Percentiles rank a stretch among this genome's conserved stretches.
Evolutionary conservation across 2,113 vertebrate genomes (phyloP).

Genomic region (Platycercus adscitus): DNA sequence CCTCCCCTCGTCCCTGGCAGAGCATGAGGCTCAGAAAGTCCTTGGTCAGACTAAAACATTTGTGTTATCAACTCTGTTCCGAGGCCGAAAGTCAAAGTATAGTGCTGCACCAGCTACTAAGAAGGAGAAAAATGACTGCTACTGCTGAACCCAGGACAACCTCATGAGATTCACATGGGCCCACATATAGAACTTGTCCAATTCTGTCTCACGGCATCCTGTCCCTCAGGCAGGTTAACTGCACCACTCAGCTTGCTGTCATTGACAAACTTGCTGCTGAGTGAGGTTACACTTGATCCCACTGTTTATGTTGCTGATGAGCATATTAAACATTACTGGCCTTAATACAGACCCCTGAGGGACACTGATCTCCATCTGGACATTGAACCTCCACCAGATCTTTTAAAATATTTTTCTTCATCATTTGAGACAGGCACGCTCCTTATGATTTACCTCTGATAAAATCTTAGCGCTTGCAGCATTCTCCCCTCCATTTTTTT

Average conservation of each 20-base stretch:
- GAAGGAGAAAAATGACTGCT: too few relatives aligned
- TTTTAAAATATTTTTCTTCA: not conserved
- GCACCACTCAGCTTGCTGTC: not conserved
- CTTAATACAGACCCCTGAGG: not conserved
- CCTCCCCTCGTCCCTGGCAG: too few relatives aligned
- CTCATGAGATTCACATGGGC: not conserved
- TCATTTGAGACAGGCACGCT: not conserved
- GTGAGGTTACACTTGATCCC: not conserved
- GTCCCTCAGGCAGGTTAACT: fast-evolving
- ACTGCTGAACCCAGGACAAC: too few relatives aligned
- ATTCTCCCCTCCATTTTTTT: not conserved
- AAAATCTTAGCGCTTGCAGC: not conserved
- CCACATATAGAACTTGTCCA: too few relatives aligned
- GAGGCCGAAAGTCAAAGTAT: too few relatives aligned
- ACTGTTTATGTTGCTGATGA: not conserved
- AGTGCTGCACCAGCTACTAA: too few relatives aligned
- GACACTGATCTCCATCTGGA: not conserved
- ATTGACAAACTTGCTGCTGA: not conserved
- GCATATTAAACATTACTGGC: not conserved
- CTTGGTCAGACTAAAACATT: too few relatives aligned
- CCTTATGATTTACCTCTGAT: not conserved
- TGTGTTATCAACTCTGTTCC: too few relatives aligned
- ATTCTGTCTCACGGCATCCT: not conserved
- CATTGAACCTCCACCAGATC: not conserved
- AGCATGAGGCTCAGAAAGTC: too few relatives aligned